A percentile compares a stretch with the other conserved stretches of the same genome.
Conservation (phyloP, 2,797 vertebrate species). For the Premnoplex brunnescens region DNA sequence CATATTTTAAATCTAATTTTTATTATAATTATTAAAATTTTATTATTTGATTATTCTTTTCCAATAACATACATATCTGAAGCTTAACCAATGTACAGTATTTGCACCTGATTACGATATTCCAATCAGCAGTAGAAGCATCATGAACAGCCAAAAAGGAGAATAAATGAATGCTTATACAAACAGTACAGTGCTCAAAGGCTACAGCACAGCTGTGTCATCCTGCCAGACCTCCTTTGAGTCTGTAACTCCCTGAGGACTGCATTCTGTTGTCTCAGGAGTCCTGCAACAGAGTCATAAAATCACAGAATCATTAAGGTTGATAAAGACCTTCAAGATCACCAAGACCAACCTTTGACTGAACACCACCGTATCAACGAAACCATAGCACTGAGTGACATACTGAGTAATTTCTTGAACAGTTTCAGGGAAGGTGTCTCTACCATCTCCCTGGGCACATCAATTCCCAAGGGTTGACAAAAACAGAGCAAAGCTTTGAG, state of each 20-base stretch:
- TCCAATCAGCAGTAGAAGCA: background rate
- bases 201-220: rapidly evolving
- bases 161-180: background rate
- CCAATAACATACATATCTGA: background rate
- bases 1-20: background rate
- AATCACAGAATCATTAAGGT: background rate
- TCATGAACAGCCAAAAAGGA: background rate
- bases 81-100: background rate
- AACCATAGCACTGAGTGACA: background rate
- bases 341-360: rapidly evolving
- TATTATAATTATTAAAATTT: background rate
- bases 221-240: background rate
- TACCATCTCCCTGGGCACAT: background rate
- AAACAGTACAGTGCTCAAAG: background rate
- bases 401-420: background rate
- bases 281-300: background rate
- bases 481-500: background rate
- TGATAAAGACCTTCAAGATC: background rate
- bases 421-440: background rate
- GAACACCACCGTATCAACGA: background rate
- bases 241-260: background rate
- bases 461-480: background rate
- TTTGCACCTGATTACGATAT: background rate
- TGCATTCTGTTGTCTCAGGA: background rate
- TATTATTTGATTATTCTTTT: background rate